A percentile compares a stretch with the other conserved stretches of the same genome.
Evolutionary conservation across 2,888 invertebrate species (phyloP).

Genomic region (Caenorhabditis afra): DNA sequence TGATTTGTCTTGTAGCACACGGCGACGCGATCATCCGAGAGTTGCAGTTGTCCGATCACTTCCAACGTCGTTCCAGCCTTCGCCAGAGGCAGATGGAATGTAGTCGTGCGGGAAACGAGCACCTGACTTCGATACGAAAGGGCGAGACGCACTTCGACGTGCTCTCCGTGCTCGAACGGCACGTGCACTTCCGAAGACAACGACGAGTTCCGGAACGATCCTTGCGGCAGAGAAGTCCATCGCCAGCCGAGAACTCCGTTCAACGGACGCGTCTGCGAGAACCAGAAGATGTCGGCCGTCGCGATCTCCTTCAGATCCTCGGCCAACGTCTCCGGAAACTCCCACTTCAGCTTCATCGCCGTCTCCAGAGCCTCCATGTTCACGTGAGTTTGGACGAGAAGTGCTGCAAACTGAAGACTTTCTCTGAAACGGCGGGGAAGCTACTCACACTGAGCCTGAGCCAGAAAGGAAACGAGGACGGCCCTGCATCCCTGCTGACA

Average conservation of each 20-base stretch:
- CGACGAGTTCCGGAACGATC: conserved; percentile 61
- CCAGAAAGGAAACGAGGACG: conserved; percentile 73
- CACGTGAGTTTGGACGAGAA: conserved; percentile 24
- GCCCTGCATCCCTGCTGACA: conserved; percentile 77
- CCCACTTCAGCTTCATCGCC: conserved; percentile 72
- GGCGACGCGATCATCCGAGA: conserved; percentile 63
- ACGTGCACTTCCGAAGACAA: conserved; percentile 58
- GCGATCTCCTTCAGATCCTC: conserved; percentile 71
- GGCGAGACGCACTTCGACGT: conserved; percentile 68
- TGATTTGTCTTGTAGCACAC: conserved; percentile 68
- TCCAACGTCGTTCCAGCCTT: conserved; percentile 56
- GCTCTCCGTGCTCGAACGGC: conserved; percentile 48
- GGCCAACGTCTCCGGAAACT: conserved; percentile 65
- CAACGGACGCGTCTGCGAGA: conserved; percentile 67
- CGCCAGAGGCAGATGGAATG: conserved; percentile 60
- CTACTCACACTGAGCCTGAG: conserved; percentile 70
- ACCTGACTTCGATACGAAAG: conserved; percentile 71
- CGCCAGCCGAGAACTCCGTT: conserved; percentile 70
- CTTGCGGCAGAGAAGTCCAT: conserved; percentile 68
- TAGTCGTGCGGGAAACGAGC: conserved; percentile 68
- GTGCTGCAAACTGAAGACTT: conserved; percentile 1
- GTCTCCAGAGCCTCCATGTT: conserved; percentile 65
- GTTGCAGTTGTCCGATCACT: conserved; percentile 66
- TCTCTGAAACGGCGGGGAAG: not conserved
- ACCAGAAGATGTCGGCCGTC: conserved; percentile 75